Percentiles rank a stretch among this genome's conserved stretches.
These are phyloP conservation scores for Piprites chloris DNA, from an alignment of 2,113 vertebrate species.

Conservation along the genomic window DNA sequence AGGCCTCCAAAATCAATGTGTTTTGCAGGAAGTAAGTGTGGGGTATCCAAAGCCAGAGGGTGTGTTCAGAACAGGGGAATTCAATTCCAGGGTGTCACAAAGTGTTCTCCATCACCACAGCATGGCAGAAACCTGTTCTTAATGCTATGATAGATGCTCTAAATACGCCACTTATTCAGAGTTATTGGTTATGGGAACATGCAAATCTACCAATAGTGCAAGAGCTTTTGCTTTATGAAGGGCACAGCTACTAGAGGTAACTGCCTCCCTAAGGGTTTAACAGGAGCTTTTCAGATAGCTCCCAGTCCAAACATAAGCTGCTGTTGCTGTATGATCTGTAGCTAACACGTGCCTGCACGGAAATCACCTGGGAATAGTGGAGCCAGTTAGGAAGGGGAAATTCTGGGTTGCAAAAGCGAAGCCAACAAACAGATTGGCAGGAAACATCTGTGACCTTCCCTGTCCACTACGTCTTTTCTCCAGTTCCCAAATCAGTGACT, in stretches of 20 bases:
- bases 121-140: conserved; percentile 18
- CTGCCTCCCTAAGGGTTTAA: not conserved
- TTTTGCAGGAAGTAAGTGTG: not conserved
- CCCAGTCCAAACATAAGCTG: not conserved
- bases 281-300: not conserved
- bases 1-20: not conserved
- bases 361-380: not conserved
- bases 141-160: conserved; percentile 1
- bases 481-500: not conserved
- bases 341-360: not conserved
- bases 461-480: not conserved
- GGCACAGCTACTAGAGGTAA: not conserved
- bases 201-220: not conserved
- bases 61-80: not conserved
- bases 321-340: not conserved
- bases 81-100: not conserved
- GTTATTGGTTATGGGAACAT: conserved; percentile 6
- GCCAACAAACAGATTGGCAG: not conserved
- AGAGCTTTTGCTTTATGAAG: not conserved
- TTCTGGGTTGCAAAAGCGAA: fast-evolving
- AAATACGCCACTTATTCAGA: not conserved
- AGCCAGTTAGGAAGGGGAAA: not conserved
- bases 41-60: not conserved
- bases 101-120: not conserved
- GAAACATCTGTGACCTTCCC: not conserved